phyloP scores from a whole-genome alignment of 2,888 invertebrate genomes.

The Limnephilus lunatus region DNA sequence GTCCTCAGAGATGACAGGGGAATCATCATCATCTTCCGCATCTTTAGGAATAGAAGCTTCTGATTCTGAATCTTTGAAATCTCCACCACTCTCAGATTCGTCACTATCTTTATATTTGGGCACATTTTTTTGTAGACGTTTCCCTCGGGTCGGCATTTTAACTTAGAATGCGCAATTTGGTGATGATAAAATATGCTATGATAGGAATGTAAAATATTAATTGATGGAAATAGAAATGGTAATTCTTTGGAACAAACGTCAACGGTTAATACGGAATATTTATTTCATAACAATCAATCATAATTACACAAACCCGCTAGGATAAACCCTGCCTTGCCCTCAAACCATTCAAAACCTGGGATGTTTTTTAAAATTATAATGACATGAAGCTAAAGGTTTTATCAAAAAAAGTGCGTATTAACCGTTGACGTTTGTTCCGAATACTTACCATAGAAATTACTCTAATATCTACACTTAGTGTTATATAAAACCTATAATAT shows the following conservation, averaged over 20 bases:
- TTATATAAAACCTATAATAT: background rate
- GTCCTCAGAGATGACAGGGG: conserved; percentile 69
- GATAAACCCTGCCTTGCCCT: no score
- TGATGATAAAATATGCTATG: background rate
- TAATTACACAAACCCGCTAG: no score
- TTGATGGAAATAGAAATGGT: background rate
- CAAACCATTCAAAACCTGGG: no score
- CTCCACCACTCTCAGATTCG: conserved; percentile 71
- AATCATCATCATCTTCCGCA: conserved; percentile 72
- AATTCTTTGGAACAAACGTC: no score
- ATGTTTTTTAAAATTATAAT: no score
- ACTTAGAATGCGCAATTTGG: background rate
- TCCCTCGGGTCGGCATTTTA: conserved; percentile 68
- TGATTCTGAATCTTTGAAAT: conserved; percentile 77
- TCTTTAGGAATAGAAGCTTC: conserved; percentile 74
- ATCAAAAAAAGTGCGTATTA: no score
- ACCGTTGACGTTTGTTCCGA: no score
- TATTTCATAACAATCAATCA: no score
- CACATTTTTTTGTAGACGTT: conserved; percentile 73
- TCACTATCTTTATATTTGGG: conserved; percentile 71
- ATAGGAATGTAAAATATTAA: background rate
- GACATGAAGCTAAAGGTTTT: no score
- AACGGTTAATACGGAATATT: no score
- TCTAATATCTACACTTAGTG: background rate
- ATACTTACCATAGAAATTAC: no score